phyloP scores from a whole-genome alignment of 2,888 invertebrate species.

The Drosophila lacicola region DNA sequence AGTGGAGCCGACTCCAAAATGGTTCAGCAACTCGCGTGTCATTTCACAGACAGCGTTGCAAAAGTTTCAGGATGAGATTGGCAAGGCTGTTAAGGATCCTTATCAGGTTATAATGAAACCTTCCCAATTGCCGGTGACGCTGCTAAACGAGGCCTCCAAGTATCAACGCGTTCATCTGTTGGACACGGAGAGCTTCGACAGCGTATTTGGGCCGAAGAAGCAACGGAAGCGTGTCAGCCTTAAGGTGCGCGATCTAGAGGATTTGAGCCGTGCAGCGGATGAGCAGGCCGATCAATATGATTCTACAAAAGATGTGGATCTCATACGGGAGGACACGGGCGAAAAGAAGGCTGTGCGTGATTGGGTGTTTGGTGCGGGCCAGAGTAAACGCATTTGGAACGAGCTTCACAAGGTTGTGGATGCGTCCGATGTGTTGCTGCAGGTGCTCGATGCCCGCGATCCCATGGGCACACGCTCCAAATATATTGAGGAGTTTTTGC shows the following conservation, averaged over 20 bases:
- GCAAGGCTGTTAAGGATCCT: slow-evolving; percentile 96
- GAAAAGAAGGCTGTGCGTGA: slow-evolving; percentile 93
- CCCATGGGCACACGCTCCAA: slow-evolving; percentile 98
- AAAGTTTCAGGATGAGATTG: slow-evolving; percentile 97
- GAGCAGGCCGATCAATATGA: slow-evolving; percentile 91
- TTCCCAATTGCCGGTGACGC: slow-evolving; percentile 96
- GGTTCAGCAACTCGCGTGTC: slow-evolving; percentile 99
- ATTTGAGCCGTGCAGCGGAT: slow-evolving; percentile 90
- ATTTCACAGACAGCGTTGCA: slow-evolving; percentile 96
- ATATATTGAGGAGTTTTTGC: slow-evolving; percentile 95
- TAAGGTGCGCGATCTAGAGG: slow-evolving; percentile 90
- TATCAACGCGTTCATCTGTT: slow-evolving; percentile 96
- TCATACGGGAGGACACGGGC: slow-evolving; percentile 93
- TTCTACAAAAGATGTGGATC: slow-evolving; percentile 92
- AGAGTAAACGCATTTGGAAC: slow-evolving; percentile 99
- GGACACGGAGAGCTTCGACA: slow-evolving; percentile 97
- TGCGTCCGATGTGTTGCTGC: slow-evolving; percentile 98
- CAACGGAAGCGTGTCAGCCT: slow-evolving; percentile 95
- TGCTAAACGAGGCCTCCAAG: slow-evolving; percentile 96
- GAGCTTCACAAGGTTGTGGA: slow-evolving; percentile 99
- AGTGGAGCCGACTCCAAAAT: slow-evolving; percentile 98
- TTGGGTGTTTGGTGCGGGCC: slow-evolving; percentile 97
- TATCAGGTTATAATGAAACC: slow-evolving; percentile 99
- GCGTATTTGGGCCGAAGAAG: slow-evolving; percentile 98
- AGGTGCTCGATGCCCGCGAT: slow-evolving; percentile 98